phyloP scores from a whole-genome alignment of 2,888 invertebrate genomes.

The Leptinotarsa juncta region DNA sequence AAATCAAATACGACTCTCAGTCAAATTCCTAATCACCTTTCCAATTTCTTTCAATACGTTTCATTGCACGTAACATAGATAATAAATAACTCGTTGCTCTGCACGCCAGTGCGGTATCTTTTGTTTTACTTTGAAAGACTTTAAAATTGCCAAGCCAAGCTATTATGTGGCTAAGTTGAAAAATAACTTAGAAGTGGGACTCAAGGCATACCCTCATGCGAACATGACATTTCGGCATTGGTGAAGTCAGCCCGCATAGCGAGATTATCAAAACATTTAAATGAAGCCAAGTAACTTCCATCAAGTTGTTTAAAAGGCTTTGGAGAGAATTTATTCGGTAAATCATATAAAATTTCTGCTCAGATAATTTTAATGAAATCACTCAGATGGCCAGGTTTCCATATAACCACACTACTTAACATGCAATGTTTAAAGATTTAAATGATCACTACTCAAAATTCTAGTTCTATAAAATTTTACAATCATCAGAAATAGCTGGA shows the following conservation, averaged over 20 bases:
- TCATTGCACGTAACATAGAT: no score
- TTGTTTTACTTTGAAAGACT: not conserved
- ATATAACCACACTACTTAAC: no score
- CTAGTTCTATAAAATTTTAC: no score
- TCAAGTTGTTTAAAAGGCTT: slow-evolving; percentile 30
- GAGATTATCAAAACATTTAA: slow-evolving; percentile 38
- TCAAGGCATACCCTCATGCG: slow-evolving; percentile 25
- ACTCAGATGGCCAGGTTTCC: not conserved
- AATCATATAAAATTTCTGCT: not conserved
- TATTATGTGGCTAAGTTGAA: slow-evolving; percentile 21
- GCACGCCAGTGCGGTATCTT: not conserved
- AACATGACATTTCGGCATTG: slow-evolving; percentile 27
- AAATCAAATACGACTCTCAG: no score
- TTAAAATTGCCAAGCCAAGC: slow-evolving; percentile 15
- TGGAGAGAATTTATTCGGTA: slow-evolving; percentile 19
- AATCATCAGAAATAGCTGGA: no score
- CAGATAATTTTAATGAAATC: not conserved
- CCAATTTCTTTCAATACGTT: not conserved
- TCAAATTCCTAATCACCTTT: not conserved
- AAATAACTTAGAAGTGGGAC: slow-evolving; percentile 23
- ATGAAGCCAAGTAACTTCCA: slow-evolving; percentile 35
- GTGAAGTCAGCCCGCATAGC: slow-evolving; percentile 33
- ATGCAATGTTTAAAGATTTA: no score
- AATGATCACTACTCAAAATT: no score
- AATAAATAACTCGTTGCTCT: no score